A percentile compares a stretch with the other conserved stretches of the same genome.
Conservation (phyloP, 2,888 invertebrate genomes). For the Tenodera sinensis region DNA sequence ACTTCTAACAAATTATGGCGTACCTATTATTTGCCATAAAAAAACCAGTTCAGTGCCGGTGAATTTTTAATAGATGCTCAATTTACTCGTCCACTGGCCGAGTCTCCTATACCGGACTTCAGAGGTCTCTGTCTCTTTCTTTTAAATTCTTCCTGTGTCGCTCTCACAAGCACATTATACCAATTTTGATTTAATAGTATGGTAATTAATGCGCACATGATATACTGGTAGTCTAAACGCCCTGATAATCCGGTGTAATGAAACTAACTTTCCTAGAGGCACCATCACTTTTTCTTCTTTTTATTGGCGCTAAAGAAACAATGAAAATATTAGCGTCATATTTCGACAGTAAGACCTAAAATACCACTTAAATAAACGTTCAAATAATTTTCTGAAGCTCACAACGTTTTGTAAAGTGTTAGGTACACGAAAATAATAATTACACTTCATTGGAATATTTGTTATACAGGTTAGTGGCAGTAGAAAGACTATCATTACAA, state of each 20-base stretch:
- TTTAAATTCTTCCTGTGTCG: not conserved
- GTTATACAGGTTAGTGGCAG: too few relatives aligned
- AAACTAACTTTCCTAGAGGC: not conserved
- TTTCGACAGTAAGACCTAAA: too few relatives aligned
- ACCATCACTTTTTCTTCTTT: not conserved
- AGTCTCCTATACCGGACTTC: not conserved
- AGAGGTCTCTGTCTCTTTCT: not conserved
- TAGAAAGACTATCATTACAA: too few relatives aligned
- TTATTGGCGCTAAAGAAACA: not conserved
- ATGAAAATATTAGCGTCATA: not conserved
- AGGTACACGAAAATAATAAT: too few relatives aligned
- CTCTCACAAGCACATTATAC: not conserved
- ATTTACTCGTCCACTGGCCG: not conserved
- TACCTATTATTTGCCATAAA: not conserved
- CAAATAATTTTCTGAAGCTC: too few relatives aligned
- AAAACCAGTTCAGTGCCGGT: not conserved
- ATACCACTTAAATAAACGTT: too few relatives aligned
- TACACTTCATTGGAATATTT: too few relatives aligned
- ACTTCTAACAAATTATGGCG: not conserved
- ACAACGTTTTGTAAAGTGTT: too few relatives aligned
- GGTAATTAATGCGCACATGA: not conserved
- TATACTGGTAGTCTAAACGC: not conserved
- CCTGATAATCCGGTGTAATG: not conserved
- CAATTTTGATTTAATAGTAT: not conserved
- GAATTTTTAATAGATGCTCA: not conserved